These are phyloP conservation scores for Semicossyphus pulcher DNA, from an alignment of 2,113 vertebrate species.

Conservation along the genomic window DNA sequence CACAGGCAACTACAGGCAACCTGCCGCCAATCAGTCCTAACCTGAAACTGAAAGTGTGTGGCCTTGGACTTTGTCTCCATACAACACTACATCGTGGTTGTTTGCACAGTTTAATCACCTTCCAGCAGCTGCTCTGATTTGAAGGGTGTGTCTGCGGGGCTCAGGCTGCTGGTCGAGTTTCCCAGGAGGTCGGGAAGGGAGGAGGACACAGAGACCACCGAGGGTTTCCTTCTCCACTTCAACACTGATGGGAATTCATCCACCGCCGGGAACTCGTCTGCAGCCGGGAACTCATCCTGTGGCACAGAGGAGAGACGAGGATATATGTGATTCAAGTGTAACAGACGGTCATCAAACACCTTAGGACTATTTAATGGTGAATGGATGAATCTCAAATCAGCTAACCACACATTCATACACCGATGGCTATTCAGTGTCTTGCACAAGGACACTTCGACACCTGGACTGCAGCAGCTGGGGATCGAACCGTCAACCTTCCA, in stretches of 20 bases:
- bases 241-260: conserved; percentile 85
- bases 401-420: no score
- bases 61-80: conserved; percentile 22
- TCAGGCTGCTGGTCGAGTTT: conserved; percentile 85
- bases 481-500: no score
- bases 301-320: conserved; percentile 1
- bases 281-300: conserved; percentile 80
- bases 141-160: conserved; percentile 84
- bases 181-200: conserved; percentile 89
- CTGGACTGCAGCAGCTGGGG: no score
- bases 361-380: no score
- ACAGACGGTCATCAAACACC: neutral
- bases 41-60: neutral
- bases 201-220: conserved; percentile 84
- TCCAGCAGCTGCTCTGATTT: conserved; percentile 84
- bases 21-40: no score
- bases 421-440: no score
- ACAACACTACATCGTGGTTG: neutral
- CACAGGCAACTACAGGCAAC: neutral
- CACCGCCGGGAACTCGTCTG: conserved; percentile 86
- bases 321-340: neutral
- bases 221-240: conserved; percentile 93
- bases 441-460: no score
- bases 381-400: no score
- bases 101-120: conserved; percentile 67